Percentiles rank a stretch among this genome's conserved stretches.
phyloP scores from a whole-genome alignment of 2,888 invertebrate genomes.

The Eupithecia vulgata region DNA sequence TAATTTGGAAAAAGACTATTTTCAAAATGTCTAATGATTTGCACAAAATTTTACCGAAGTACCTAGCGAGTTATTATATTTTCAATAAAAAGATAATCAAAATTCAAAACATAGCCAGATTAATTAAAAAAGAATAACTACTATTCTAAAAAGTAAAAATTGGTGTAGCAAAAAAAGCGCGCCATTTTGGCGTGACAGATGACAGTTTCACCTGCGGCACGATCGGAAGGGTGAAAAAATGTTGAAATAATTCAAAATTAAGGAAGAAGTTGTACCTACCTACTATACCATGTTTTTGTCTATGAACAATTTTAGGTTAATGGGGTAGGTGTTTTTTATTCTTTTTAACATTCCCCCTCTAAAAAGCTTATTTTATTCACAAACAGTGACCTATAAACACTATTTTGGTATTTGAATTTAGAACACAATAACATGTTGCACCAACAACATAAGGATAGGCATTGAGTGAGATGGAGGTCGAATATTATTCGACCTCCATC shows the following conservation, averaged over 20 bases:
- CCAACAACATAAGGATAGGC: no score
- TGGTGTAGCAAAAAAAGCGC: constrained; percentile 29
- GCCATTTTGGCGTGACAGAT: constrained; percentile 64
- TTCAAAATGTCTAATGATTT: not conserved
- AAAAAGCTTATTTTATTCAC: no score
- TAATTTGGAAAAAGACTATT: not conserved
- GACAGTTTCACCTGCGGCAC: constrained; percentile 72
- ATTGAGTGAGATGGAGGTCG: no score
- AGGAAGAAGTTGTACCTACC: not conserved
- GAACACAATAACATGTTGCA: no score
- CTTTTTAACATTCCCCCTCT: no score
- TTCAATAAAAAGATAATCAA: not conserved
- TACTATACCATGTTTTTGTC: not conserved
- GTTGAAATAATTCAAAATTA: constrained; percentile 39
- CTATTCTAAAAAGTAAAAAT: not conserved
- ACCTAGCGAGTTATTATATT: not conserved
- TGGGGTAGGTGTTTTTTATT: not conserved
- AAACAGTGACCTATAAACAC: no score
- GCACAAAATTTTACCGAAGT: not conserved
- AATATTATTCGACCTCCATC: no score
- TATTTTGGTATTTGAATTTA: no score
- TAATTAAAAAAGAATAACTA: not conserved
- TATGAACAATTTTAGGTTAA: not conserved
- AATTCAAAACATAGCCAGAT: not conserved
- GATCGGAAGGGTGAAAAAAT: constrained; percentile 63